Conservation (phyloP, 2,113 vertebrate species). For the Mustelus asterias region DNA sequence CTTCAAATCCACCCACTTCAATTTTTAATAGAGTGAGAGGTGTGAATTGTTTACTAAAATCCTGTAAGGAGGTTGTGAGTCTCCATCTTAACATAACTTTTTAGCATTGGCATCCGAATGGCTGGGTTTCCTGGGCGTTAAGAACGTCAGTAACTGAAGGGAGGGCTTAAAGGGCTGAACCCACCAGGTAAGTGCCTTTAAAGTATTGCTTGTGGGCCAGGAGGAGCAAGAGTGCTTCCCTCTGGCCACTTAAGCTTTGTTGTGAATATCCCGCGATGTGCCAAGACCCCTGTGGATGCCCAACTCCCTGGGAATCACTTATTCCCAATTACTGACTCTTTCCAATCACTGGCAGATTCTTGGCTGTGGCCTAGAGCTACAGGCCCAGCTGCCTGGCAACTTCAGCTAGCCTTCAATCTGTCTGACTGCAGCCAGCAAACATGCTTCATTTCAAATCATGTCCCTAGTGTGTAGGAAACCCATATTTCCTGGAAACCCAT, state of each 20-base stretch:
- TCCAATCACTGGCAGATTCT: background rate
- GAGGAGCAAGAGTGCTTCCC: background rate
- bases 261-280: background rate
- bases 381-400: background rate
- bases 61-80: background rate
- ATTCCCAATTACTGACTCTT: background rate
- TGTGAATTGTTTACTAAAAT: background rate
- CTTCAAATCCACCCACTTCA: no score
- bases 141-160: background rate
- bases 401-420: background rate
- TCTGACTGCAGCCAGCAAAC: background rate
- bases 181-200: background rate
- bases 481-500: background rate
- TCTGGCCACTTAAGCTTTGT: background rate
- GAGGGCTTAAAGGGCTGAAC: background rate
- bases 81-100: background rate
- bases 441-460: background rate
- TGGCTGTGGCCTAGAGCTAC: background rate
- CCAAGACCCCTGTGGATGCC: no score
- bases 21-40: no score
- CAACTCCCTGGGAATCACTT: background rate
- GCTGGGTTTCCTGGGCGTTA: background rate
- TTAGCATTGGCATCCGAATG: background rate
- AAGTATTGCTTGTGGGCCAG: background rate
- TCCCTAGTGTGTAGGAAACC: background rate